A percentile compares a stretch with the other conserved stretches of the same genome.
Evolutionary conservation across 2,888 invertebrate genomes (phyloP).

Genomic region (Rhagonycha fulva): DNA sequence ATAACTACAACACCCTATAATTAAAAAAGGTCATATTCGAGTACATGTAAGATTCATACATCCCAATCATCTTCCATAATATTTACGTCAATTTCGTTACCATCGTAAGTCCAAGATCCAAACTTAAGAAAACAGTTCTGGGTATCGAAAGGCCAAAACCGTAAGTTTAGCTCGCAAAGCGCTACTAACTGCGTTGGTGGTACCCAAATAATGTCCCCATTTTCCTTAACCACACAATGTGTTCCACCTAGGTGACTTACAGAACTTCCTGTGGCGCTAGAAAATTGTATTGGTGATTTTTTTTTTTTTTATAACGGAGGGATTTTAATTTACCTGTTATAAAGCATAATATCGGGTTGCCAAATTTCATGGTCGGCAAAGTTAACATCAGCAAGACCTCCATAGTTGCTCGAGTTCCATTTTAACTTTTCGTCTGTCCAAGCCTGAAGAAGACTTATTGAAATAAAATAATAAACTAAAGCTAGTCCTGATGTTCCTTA

Average conservation of each 20-base stretch:
- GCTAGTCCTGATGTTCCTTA: constrained; percentile 48
- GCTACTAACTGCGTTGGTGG: constrained; percentile 70
- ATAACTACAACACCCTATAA: constrained; percentile 39
- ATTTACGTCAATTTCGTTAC: constrained; percentile 61
- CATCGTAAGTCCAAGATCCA: constrained; percentile 73
- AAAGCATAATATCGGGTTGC: constrained; percentile 75
- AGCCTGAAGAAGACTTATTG: constrained; percentile 55
- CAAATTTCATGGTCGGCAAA: constrained; percentile 75
- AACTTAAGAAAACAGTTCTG: constrained; percentile 71
- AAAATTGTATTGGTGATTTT: constrained; percentile 24
- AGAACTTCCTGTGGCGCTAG: constrained; percentile 63
- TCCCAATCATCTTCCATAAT: constrained; percentile 1
- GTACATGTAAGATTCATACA: constrained; percentile 8
- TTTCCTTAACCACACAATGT: constrained; percentile 56
- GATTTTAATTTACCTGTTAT: constrained; percentile 62
- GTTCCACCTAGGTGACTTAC: constrained; percentile 65
- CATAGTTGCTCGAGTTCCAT: constrained; percentile 73
- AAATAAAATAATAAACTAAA: not conserved
- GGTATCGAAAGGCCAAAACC: constrained; percentile 75
- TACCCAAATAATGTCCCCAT: constrained; percentile 66
- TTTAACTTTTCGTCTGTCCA: constrained; percentile 76
- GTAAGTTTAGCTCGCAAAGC: constrained; percentile 68
- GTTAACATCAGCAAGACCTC: constrained; percentile 63
- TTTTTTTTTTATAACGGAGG: not conserved
- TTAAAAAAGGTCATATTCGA: not conserved